Percentiles rank a stretch among this genome's conserved stretches.
Evolutionary conservation across 2,113 vertebrate species (phyloP).

Genomic region (Hippocampus barbouri): DNA sequence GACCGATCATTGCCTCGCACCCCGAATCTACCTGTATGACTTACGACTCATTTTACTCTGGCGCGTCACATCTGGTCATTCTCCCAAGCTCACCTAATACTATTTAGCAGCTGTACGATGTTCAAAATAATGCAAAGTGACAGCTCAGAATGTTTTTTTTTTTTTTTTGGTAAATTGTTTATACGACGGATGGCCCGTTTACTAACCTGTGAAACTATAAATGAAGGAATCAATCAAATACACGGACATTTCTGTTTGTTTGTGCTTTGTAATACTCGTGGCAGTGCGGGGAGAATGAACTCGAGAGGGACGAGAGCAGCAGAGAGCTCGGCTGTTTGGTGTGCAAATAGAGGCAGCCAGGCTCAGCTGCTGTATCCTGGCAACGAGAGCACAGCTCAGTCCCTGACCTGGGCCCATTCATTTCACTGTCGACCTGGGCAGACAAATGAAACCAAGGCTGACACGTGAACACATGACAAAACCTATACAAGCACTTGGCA

Average conservation of each 20-base stretch:
- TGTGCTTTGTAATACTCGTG: conserved; percentile 9
- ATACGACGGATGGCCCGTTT: background rate
- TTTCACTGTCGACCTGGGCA: conserved; percentile 77
- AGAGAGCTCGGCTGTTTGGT: conserved; percentile 65
- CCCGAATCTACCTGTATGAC: no score
- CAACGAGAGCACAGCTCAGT: conserved; percentile 73
- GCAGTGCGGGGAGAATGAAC: conserved; percentile 28
- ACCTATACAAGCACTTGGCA: conserved; percentile 18
- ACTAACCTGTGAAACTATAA: background rate
- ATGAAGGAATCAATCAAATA: background rate
- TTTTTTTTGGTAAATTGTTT: background rate
- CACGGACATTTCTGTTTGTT: background rate
- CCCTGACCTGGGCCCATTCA: conserved; percentile 76
- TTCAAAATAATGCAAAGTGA: background rate
- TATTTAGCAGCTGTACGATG: background rate
- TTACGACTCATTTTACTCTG: no score
- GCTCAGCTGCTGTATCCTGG: conserved; percentile 74
- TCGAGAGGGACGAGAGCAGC: conserved; percentile 37
- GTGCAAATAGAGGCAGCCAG: conserved; percentile 73
- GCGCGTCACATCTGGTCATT: background rate
- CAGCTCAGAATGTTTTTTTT: background rate
- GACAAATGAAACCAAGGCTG: conserved; percentile 66
- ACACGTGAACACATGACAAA: conserved; percentile 57
- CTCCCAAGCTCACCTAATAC: background rate
- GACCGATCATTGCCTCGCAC: no score